Conservation (phyloP, 2,113 vertebrate species). For the Erythrolamprus reginae region DNA sequence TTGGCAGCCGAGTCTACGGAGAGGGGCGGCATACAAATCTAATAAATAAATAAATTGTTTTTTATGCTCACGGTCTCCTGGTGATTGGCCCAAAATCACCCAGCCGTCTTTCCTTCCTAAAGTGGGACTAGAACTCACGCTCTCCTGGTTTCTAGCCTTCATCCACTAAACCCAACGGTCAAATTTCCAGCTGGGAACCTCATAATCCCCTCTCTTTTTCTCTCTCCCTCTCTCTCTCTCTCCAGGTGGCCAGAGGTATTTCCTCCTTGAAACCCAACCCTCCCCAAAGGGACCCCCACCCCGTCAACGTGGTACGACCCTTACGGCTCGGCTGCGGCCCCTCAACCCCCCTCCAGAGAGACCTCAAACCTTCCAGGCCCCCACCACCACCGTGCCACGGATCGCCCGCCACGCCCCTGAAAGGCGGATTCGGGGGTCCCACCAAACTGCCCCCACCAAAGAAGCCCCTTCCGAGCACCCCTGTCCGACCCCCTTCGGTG, state of each 20-base stretch:
- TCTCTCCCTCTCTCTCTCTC: fast-evolving
- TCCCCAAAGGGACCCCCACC: slow-evolving; percentile 65
- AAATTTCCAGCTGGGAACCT: background rate
- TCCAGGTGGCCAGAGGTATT: background rate
- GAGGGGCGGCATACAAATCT: too few species aligned
- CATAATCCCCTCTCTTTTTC: background rate
- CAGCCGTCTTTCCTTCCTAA: too few species aligned
- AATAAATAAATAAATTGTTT: too few species aligned
- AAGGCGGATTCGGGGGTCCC: background rate
- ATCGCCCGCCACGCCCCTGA: slow-evolving; percentile 28
- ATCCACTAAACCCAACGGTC: background rate
- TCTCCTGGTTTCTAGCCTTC: background rate
- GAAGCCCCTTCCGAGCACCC: slow-evolving; percentile 83
- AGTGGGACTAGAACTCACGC: background rate
- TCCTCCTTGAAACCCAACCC: slow-evolving; percentile 60
- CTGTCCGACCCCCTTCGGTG: slow-evolving; percentile 71
- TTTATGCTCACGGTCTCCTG: too few species aligned
- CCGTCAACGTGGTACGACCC: slow-evolving; percentile 79
- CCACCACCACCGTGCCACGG: slow-evolving; percentile 51
- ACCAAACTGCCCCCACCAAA: slow-evolving; percentile 75
- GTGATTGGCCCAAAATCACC: too few species aligned
- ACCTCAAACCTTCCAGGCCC: slow-evolving; percentile 64
- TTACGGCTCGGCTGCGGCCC: slow-evolving; percentile 59
- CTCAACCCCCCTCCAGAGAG: slow-evolving; percentile 4
- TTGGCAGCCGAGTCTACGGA: too few species aligned